Conservation (phyloP, 2,888 invertebrate species). For the Amitus sp. region DNA sequence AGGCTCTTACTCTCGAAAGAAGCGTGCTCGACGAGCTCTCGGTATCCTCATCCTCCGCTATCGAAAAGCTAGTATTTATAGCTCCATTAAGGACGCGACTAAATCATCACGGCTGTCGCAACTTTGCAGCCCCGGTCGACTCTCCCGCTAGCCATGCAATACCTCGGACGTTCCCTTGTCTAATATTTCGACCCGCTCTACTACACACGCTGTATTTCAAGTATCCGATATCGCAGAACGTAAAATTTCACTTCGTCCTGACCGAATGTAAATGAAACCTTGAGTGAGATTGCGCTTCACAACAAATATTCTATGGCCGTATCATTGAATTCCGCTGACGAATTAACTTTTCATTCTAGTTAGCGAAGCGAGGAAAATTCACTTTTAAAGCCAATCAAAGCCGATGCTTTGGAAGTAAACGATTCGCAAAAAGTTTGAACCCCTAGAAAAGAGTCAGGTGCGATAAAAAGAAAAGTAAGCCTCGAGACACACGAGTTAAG, state of each 20-base stretch:
- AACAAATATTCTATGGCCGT: slow-evolving; percentile 29
- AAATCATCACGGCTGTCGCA: slow-evolving; percentile 70
- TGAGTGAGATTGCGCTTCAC: slow-evolving; percentile 42
- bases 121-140: slow-evolving; percentile 58
- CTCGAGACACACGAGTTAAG: too few species aligned
- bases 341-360: background rate
- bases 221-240: slow-evolving; percentile 42
- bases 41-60: slow-evolving; percentile 58
- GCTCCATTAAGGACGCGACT: slow-evolving; percentile 71
- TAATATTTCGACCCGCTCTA: slow-evolving; percentile 59
- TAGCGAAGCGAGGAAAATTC: too few species aligned
- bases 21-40: slow-evolving; percentile 33
- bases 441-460: too few species aligned
- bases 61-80: slow-evolving; percentile 72
- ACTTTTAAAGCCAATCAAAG: too few species aligned
- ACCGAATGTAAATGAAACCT: slow-evolving; percentile 42
- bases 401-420: too few species aligned
- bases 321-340: background rate
- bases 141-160: slow-evolving; percentile 55
- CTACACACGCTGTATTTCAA: slow-evolving; percentile 49
- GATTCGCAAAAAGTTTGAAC: too few species aligned
- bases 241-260: slow-evolving; percentile 37
- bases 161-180: slow-evolving; percentile 59
- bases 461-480: too few species aligned
- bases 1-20: slow-evolving; percentile 31